Conservation (phyloP, 2,797 vertebrate species). For the Chiroxiphia lanceolata region DNA sequence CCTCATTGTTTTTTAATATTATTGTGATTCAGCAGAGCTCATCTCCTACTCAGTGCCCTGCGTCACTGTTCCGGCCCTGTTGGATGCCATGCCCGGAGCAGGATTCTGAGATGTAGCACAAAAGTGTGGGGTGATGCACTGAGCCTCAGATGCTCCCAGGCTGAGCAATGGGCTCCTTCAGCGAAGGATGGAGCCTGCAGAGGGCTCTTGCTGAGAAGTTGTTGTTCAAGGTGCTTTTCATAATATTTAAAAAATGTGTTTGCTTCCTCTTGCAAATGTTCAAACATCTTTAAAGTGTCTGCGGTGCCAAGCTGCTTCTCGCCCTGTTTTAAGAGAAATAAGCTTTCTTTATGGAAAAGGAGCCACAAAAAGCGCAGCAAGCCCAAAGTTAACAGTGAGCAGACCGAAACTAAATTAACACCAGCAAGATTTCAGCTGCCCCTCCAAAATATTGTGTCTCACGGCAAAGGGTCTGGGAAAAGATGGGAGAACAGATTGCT, state of each 20-base stretch:
- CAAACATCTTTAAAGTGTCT: slow-evolving; percentile 51
- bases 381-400: slow-evolving; percentile 31
- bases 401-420: slow-evolving; percentile 51
- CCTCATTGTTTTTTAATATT: neutral
- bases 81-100: slow-evolving; percentile 1
- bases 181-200: slow-evolving; percentile 17
- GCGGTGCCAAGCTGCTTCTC: slow-evolving; percentile 54
- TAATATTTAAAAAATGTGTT: slow-evolving; percentile 66
- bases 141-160: slow-evolving; percentile 45
- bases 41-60: neutral
- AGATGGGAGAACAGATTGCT: slow-evolving; percentile 57
- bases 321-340: slow-evolving; percentile 36
- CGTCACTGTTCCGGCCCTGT: neutral
- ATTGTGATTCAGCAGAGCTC: neutral
- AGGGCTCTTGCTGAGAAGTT: slow-evolving; percentile 26
- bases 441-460: slow-evolving; percentile 56
- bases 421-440: slow-evolving; percentile 55
- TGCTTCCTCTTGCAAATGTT: slow-evolving; percentile 39
- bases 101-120: slow-evolving; percentile 62
- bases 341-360: slow-evolving; percentile 12
- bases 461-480: slow-evolving; percentile 30
- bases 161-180: slow-evolving; percentile 35
- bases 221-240: slow-evolving; percentile 58
- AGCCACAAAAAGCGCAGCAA: slow-evolving; percentile 29
- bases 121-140: slow-evolving; percentile 44